Evolutionary conservation across 1,140 invertebrate genomes (phyloP), one percentile per base, ranked within the genome.

Genomic region (Eriosoma lanigerum): DNA sequence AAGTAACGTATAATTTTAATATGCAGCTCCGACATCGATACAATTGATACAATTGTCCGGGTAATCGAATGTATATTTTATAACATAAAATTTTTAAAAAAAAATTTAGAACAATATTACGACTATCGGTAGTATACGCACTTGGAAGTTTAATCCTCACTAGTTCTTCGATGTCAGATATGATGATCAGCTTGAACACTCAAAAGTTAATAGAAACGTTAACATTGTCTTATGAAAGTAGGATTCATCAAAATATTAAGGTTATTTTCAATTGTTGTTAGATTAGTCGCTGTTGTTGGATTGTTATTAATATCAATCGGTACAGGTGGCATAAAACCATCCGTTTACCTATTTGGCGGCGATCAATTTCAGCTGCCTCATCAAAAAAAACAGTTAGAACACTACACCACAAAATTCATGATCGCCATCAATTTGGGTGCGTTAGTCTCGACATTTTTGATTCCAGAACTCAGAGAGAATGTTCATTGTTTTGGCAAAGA

Each of bases 251-350:
- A 3, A 44, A 3, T 5, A 32, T 24, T 26, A 5, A 62, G 8
- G 1, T 1, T 44, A 6, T 38, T 44, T 44, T 17, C 13, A 44
- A 6, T 19, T 44, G 32, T 19, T 62, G 9, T 92, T 86, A 90
- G 87, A 82, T 82, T 81, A 60, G 89, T 94, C 48, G 91, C 93
- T 3, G 88, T 96, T 10, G 12, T 94, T n/a, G 95, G 95, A 0
- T 86, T 97, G 80, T 83, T 91, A 0, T 86, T 97, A 19, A 95
- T 98, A 82, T 95, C 95, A 3, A 80, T 96, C 17, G 96, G 96
- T 1, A 96, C 95, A 0, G 98, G 96, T 12, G 96, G 97, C 3
- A 99, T 99, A 84, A 99, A 99, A 85, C 96, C 98, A 0, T 98
- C 96, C 85, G 97, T 99, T 0, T 91, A 95, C 0, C 94, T 97